Evolutionary conservation across 2,888 invertebrate species (phyloP).

Genomic region (Tipula unca): DNA sequence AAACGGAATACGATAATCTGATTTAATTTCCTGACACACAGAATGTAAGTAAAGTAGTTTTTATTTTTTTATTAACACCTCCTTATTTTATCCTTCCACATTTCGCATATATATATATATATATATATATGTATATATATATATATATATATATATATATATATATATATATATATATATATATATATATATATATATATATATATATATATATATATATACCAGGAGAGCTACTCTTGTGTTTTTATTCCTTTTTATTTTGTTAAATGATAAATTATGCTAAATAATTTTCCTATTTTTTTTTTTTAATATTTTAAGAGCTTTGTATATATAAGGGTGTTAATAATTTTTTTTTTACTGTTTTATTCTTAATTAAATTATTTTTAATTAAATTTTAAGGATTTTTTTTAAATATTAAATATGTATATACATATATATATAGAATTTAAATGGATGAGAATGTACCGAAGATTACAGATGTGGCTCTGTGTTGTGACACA

Average conservation of each 20-base stretch:
- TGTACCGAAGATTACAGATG: neutral
- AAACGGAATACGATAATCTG: conserved; percentile 14
- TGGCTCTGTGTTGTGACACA: neutral
- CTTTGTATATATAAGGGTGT: neutral
- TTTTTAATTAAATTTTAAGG: neutral
- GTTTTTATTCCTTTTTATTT: neutral
- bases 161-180: neutral
- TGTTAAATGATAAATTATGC: neutral
- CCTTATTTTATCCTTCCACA: neutral
- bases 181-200: neutral
- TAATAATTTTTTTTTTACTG: neutral
- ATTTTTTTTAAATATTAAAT: neutral
- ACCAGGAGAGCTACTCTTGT: neutral
- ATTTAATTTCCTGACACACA: conserved; percentile 14
- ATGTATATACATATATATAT: neutral
- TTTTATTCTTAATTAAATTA: neutral
- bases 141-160: neutral
- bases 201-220: neutral
- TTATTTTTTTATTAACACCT: neutral
- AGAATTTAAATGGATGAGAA: neutral
- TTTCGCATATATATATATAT: neutral
- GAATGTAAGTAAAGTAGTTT: conserved; percentile 8
- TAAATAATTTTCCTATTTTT: neutral
- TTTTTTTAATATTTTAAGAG: neutral
- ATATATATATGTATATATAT: neutral